Conservation (phyloP, 2,888 invertebrate genomes). For the Polyploca ridens region DNA sequence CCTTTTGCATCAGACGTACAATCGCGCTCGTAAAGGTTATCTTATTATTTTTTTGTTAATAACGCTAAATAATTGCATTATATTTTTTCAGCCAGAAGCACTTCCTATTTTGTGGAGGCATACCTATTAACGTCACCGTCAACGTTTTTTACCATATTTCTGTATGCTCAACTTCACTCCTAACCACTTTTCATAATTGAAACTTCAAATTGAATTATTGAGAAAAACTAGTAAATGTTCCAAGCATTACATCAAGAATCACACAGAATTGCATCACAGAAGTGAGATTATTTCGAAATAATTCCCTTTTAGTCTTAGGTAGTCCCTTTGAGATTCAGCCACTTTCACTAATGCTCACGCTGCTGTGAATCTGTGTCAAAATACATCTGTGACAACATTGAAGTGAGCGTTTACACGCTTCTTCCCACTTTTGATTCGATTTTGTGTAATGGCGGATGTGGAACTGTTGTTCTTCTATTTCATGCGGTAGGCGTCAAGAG, state of each 20-base stretch:
- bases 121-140: not conserved
- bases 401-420: too few relatives aligned
- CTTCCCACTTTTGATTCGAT: too few relatives aligned
- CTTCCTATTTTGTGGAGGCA: not conserved
- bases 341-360: too few relatives aligned
- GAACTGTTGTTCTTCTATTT: too few relatives aligned
- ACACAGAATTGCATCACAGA: not conserved
- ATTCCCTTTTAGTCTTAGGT: too few relatives aligned
- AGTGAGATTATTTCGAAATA: not conserved
- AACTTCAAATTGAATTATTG: not conserved
- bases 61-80: not conserved
- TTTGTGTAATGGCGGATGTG: too few relatives aligned
- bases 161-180: not conserved
- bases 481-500: too few relatives aligned
- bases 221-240: not conserved
- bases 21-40: conserved; percentile 33
- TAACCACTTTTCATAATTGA: not conserved
- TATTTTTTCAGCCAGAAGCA: not conserved
- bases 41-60: not conserved
- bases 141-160: not conserved
- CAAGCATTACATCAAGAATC: not conserved
- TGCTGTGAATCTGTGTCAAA: too few relatives aligned
- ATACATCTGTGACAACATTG: too few relatives aligned
- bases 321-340: too few relatives aligned
- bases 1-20: conserved; percentile 46